Conservation (phyloP, 2,797 vertebrate species). For the Zonotrichia albicollis region DNA sequence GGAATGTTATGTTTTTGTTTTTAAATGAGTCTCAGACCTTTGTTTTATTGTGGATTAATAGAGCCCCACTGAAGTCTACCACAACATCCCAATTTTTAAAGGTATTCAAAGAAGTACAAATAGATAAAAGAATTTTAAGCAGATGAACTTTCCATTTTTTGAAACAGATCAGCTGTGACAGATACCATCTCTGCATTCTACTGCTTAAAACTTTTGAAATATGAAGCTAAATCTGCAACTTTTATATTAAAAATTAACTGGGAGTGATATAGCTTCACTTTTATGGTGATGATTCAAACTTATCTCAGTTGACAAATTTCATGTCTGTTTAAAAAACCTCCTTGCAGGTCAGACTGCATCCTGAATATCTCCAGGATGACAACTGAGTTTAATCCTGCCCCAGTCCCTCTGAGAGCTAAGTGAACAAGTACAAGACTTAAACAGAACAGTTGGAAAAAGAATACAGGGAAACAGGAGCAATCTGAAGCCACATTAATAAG, state of each 20-base stretch:
- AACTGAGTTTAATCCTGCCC: not conserved
- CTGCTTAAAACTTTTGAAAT: not conserved
- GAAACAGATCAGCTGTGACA: not conserved
- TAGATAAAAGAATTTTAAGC: not conserved
- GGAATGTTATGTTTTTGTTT: not conserved
- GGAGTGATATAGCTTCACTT: not conserved
- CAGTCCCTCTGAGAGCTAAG: not conserved
- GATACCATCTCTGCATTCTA: not conserved
- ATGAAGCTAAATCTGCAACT: not conserved
- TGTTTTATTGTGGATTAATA: not conserved
- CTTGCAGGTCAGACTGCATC: not conserved
- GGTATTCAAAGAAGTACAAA: not conserved
- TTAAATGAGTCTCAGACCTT: slow-evolving; percentile 7
- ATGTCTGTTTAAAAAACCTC: not conserved
- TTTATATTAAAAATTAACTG: not conserved
- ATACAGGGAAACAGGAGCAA: not conserved
- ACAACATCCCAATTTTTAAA: not conserved
- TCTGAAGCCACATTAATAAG: not conserved
- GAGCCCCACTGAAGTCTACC: not conserved
- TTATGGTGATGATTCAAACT: not conserved
- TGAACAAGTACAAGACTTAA: not conserved
- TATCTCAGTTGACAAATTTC: not conserved
- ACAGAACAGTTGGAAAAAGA: not conserved
- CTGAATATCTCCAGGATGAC: not conserved
- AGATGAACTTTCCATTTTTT: not conserved